phyloP scores from a whole-genome alignment of 2,888 invertebrate species.

The Linyphia triangularis region DNA sequence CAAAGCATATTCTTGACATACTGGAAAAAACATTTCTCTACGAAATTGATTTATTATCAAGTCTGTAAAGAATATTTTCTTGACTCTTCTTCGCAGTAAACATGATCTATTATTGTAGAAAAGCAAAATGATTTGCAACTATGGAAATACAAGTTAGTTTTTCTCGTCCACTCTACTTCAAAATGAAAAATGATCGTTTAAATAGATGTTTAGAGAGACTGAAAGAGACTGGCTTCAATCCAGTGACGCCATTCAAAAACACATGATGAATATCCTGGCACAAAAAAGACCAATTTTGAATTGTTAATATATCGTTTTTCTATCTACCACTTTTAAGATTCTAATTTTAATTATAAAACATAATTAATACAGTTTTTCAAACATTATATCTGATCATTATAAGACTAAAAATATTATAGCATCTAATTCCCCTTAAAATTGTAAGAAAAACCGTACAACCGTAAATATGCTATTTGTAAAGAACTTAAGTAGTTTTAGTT shows the following conservation, averaged over 20 bases:
- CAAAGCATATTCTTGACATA: not conserved
- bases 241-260: not conserved
- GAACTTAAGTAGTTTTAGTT: too few species aligned
- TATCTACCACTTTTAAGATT: not conserved
- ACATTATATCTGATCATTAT: too few species aligned
- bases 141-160: not conserved
- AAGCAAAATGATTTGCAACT: slow-evolving; percentile 1
- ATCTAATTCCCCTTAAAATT: too few species aligned
- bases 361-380: too few species aligned
- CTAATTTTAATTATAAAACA: not conserved
- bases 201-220: slow-evolving; percentile 32
- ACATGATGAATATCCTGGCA: not conserved
- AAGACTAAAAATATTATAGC: too few species aligned
- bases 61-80: not conserved
- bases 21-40: not conserved
- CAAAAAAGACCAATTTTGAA: not conserved
- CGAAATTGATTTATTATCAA: slow-evolving; percentile 14
- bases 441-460: too few species aligned
- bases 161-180: not conserved
- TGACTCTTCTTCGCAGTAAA: not conserved
- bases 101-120: not conserved
- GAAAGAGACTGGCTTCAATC: slow-evolving; percentile 11
- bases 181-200: slow-evolving; percentile 32
- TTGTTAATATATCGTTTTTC: not conserved
- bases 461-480: too few species aligned